Evolutionary conservation across 2,113 vertebrate genomes (phyloP).

Genomic region (Oreotrochilus melanogaster): DNA sequence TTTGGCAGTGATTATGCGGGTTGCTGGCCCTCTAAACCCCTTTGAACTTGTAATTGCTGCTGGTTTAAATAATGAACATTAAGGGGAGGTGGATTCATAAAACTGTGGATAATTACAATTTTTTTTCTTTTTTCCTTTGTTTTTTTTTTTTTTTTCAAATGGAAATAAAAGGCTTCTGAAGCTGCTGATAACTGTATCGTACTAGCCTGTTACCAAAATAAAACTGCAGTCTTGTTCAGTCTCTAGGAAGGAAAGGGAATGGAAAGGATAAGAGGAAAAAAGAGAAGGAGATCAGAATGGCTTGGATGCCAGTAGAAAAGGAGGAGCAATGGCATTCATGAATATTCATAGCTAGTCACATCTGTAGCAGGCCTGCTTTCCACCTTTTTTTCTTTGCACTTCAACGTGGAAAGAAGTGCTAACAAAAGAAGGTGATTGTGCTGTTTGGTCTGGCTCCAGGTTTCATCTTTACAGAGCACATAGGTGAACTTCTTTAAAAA

Average conservation of each 20-base stretch:
- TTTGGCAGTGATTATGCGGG: slow-evolving; percentile 97
- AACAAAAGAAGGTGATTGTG: slow-evolving; percentile 76
- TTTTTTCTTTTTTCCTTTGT: slow-evolving; percentile 76
- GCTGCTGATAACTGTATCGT: slow-evolving; percentile 79
- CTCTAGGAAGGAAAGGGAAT: slow-evolving; percentile 38
- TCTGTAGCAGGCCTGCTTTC: slow-evolving; percentile 88
- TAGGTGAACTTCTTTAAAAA: slow-evolving; percentile 15
- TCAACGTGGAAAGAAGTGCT: slow-evolving; percentile 67
- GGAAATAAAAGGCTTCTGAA: slow-evolving; percentile 80
- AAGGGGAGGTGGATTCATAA: slow-evolving; percentile 93
- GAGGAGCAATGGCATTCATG: slow-evolving; percentile 85
- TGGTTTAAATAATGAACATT: slow-evolving; percentile 99
- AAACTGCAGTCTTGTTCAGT: slow-evolving; percentile 78
- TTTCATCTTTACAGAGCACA: slow-evolving; percentile 45
- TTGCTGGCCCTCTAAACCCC: slow-evolving; percentile 97
- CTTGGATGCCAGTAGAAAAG: slow-evolving; percentile 82
- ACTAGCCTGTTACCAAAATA: slow-evolving; percentile 84
- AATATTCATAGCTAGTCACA: slow-evolving; percentile 95
- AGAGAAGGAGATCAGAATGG: slow-evolving; percentile 77
- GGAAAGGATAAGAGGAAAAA: slow-evolving; percentile 21
- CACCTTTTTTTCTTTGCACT: slow-evolving; percentile 75
- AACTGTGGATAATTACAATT: slow-evolving; percentile 93
- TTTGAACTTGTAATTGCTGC: slow-evolving; percentile 99
- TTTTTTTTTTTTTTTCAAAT: slow-evolving; percentile 65
- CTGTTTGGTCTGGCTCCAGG: slow-evolving; percentile 51